Conservation (phyloP, 1,140 invertebrate species). For the Diachasmimorpha longicaudata region DNA sequence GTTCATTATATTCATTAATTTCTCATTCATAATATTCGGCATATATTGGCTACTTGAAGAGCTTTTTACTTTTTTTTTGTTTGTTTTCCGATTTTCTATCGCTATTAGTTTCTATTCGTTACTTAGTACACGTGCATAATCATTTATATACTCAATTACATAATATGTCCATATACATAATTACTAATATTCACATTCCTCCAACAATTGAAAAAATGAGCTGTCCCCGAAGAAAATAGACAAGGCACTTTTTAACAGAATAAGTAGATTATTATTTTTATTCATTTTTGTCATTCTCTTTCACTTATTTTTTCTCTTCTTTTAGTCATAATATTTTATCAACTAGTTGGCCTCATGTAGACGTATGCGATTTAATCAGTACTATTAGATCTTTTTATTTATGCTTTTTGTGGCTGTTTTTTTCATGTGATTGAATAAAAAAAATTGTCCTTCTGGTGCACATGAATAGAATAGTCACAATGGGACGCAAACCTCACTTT, state of each 20-base stretch:
- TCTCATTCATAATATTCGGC: not conserved
- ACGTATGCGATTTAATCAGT: constrained; percentile 35
- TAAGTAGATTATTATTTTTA: constrained; percentile 33
- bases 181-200: constrained; percentile 60
- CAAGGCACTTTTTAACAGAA: constrained; percentile 61
- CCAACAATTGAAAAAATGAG: constrained; percentile 60
- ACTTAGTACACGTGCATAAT: constrained; percentile 32
- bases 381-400: constrained; percentile 30
- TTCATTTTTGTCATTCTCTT: not conserved
- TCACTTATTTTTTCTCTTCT: not conserved
- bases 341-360: constrained; percentile 59
- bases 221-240: constrained; percentile 61
- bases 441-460: constrained; percentile 22
- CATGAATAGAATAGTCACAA: not conserved
- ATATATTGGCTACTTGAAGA: not conserved
- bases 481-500: constrained; percentile 26
- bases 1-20: not conserved
- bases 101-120: no score
- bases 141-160: constrained; percentile 36
- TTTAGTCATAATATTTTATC: constrained; percentile 41
- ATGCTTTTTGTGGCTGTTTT: not conserved
- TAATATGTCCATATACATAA: constrained; percentile 39
- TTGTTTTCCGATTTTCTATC: not conserved
- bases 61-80: not conserved
- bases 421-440: constrained; percentile 22